Conservation (phyloP, 2,113 vertebrate species). For the Cyprinodon brontotheroides region DNA sequence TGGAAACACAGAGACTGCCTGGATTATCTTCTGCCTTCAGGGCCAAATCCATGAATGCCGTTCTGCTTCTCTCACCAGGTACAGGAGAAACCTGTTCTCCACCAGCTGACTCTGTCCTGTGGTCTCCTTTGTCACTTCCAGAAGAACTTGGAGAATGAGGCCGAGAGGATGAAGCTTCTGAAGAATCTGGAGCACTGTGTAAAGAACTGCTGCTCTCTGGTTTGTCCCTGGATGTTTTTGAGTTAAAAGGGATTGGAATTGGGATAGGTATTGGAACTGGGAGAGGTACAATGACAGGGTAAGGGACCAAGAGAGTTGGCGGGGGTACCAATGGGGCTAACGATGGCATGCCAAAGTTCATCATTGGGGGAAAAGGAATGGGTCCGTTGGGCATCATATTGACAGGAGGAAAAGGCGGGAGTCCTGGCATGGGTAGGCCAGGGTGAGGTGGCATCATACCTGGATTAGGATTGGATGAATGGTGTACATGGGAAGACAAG, state of each 20-base stretch:
- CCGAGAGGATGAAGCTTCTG: slow-evolving; percentile 82
- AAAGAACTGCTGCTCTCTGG: slow-evolving; percentile 86
- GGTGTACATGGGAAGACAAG: slow-evolving; percentile 92
- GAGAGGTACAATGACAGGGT: slow-evolving; percentile 96
- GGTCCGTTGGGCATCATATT: slow-evolving; percentile 97
- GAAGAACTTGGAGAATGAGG: slow-evolving; percentile 79
- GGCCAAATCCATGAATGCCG: slow-evolving; percentile 87
- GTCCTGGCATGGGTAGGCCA: slow-evolving; percentile 86
- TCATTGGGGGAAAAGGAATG: slow-evolving; percentile 92
- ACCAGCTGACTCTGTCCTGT: slow-evolving; percentile 84
- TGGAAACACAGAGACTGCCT: slow-evolving; percentile 73
- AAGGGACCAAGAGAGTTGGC: slow-evolving; percentile 95
- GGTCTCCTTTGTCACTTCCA: slow-evolving; percentile 76
- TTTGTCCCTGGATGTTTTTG: slow-evolving; percentile 88
- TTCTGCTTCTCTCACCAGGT: slow-evolving; percentile 81
- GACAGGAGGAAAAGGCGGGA: slow-evolving; percentile 91
- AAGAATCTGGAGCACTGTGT: slow-evolving; percentile 82
- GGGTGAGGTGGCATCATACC: slow-evolving; percentile 90
- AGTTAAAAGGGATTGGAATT: slow-evolving; percentile 91
- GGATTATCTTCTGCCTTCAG: slow-evolving; percentile 87
- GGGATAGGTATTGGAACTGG: slow-evolving; percentile 97
- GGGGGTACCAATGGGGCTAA: slow-evolving; percentile 96
- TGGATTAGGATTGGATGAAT: slow-evolving; percentile 87
- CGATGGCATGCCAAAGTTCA: slow-evolving; percentile 97
- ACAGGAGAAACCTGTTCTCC: slow-evolving; percentile 83